Percentiles rank a stretch among this genome's conserved stretches.
These are phyloP conservation scores for Bombyx mandarina DNA, from an alignment of 1,140 invertebrate species.

Conservation along the genomic window DNA sequence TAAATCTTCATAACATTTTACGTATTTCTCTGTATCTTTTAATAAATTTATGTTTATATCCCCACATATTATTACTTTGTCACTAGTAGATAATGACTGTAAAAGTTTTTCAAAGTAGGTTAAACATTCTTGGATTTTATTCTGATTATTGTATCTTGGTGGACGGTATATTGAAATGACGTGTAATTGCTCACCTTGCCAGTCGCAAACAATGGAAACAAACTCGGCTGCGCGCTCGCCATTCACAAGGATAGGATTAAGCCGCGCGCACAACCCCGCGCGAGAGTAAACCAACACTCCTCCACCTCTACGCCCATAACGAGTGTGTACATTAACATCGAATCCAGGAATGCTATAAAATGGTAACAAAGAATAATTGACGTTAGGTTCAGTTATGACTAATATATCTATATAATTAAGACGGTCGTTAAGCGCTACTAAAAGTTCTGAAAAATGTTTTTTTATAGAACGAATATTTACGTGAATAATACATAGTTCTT, in stretches of 20 bases:
- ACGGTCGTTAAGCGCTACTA: constrained; percentile 3
- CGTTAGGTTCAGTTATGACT: constrained; percentile 13
- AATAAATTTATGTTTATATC: constrained; percentile 17
- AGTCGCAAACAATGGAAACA: constrained; percentile 6
- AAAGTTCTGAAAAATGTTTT: constrained; percentile 14
- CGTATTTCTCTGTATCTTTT: constrained; percentile 3
- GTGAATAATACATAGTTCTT: constrained; percentile 10
- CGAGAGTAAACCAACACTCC: constrained; percentile 15
- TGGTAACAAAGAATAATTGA: constrained; percentile 1
- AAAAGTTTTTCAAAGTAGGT: constrained; percentile 6
- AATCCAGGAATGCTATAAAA: constrained; percentile 10
- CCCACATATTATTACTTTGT: constrained; percentile 12
- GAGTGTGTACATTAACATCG: constrained; percentile 5
- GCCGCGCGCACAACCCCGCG: not conserved
- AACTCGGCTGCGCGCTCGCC: constrained; percentile 7
- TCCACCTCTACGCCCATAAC: constrained; percentile 5
- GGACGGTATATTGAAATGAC: constrained; percentile 15
- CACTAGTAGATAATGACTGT: not conserved
- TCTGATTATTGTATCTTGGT: constrained; percentile 8
- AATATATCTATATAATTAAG: constrained; percentile 10
- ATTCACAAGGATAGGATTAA: too few relatives aligned
- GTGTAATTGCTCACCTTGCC: constrained; percentile 4
- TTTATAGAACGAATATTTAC: constrained; percentile 13
- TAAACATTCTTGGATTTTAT: constrained; percentile 9
- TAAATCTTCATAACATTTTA: constrained; percentile 13